Base-by-base conservation (phyloP, 35 echinoderm and acorn worm species). In the Hemicentrotus pulcherrimus region DNA sequence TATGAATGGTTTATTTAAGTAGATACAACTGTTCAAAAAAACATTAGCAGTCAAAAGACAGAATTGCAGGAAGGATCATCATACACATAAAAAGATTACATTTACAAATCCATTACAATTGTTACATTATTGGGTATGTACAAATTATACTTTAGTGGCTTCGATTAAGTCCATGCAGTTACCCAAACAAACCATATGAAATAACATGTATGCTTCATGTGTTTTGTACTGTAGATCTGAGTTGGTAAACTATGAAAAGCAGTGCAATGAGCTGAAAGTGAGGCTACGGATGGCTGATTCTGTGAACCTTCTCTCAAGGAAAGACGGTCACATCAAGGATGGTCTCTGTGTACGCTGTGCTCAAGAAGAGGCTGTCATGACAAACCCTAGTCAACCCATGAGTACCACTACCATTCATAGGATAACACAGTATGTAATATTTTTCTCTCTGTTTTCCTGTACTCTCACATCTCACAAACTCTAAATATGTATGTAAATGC, bases 291-390 rank as follows among this genome's bases (percentile, higher is more conserved):
- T 96, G 95, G 93, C 96, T 13, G 96, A 97, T 86, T 96, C 98
- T 6, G 24, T 91, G 18, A 91, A 86, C 28, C 96, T 99, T n/a
- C 88, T 99, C 87, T 86, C 85, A 22, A 96, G 95, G 88, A 65
- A 95, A 86, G 96, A 97, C 15, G 33, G 46, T 46, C 48, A 94
- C 2, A n/a, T 96, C 4, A 85, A 96, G 45, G 46, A 91, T 31
- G 98, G 98, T 19, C 94, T 99, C 6, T 99, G 98, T 95, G 61
- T 98, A 78, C 95, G 96, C 24, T 99, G 98, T 95, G 98, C 98
- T 28, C 97, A 97, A 90, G 94, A 99, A 55, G 95, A 99, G 50
- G 97, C 97, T 22, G 95, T 98, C 0, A 52, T 99, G 32, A 96
- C 92, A 14, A 61, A 89, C 46, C 91, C 94, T 9, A 94, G 86